Conservation (phyloP, 2,888 invertebrate genomes). For the Adelognathus sp. region DNA sequence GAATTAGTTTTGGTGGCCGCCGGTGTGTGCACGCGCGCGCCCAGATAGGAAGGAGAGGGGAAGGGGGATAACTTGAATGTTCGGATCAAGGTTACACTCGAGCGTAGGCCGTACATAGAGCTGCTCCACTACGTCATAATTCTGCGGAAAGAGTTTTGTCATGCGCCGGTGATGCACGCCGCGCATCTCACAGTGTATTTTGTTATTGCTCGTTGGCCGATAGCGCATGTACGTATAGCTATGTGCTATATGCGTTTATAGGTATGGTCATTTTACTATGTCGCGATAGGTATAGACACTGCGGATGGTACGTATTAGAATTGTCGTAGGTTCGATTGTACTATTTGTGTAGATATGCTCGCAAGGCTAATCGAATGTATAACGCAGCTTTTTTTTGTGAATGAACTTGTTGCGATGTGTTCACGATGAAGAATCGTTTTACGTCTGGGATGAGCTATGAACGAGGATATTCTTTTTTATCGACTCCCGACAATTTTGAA, state of each 20-base stretch:
- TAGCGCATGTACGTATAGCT: neutral
- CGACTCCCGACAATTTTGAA: too few species aligned
- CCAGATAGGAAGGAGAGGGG: constrained; percentile 23
- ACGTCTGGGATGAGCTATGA: too few species aligned
- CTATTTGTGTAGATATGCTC: too few species aligned
- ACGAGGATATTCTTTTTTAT: too few species aligned
- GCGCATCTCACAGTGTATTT: constrained; percentile 11
- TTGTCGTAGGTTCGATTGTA: too few species aligned
- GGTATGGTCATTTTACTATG: neutral
- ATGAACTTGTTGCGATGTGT: too few species aligned
- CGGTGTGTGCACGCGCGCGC: neutral
- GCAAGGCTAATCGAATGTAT: too few species aligned
- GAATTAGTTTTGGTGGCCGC: neutral
- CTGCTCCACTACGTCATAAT: constrained; percentile 65
- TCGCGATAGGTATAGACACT: neutral
- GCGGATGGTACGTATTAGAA: constrained; percentile 28
- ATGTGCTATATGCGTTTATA: too few species aligned
- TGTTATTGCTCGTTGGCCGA: neutral
- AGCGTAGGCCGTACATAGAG: constrained; percentile 56
- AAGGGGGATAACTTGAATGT: constrained; percentile 61
- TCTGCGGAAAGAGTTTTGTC: constrained; percentile 54
- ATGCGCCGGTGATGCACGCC: constrained; percentile 37
- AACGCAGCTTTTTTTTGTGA: too few species aligned
- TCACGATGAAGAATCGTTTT: too few species aligned
- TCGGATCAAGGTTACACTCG: constrained; percentile 78